A percentile compares a stretch with the other conserved stretches of the same genome.
phyloP scores from a whole-genome alignment of 2,888 invertebrate species.

The Sicus ferrugineus region DNA sequence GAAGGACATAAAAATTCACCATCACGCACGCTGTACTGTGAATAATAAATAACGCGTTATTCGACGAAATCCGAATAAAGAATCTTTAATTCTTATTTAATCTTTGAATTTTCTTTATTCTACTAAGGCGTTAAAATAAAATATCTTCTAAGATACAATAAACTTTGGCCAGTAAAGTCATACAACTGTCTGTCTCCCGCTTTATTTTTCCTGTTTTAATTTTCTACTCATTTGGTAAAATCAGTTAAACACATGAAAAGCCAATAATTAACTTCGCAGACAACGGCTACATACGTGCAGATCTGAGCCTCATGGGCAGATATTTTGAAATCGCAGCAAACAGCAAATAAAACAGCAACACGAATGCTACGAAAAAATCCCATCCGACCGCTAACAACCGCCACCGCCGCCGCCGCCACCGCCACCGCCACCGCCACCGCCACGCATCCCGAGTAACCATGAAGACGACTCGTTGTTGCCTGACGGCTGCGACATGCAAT shows the following conservation, averaged over 20 bases:
- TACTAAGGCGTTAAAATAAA: too few species aligned
- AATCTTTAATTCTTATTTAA: not conserved
- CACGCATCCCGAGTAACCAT: not conserved
- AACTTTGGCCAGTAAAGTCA: too few species aligned
- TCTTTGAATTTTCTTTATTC: too few species aligned
- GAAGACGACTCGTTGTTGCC: constrained; percentile 18
- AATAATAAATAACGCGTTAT: not conserved
- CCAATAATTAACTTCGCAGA: not conserved
- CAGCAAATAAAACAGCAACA: not conserved
- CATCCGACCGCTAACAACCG: constrained; percentile 21
- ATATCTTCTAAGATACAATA: too few species aligned
- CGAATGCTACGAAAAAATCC: not conserved
- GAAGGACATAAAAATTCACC: not conserved
- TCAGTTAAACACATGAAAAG: too few species aligned
- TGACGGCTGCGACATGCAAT: constrained; percentile 29
- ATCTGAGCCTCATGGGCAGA: not conserved
- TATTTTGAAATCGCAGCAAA: not conserved
- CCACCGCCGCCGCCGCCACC: not conserved
- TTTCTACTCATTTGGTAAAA: too few species aligned
- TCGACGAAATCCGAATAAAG: not conserved
- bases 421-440: not conserved
- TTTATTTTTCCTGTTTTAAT: too few species aligned
- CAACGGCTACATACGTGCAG: not conserved
- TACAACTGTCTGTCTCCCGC: too few species aligned
- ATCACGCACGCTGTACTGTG: not conserved